Percentiles rank a stretch among this genome's conserved stretches.
phyloP scores from a whole-genome alignment of 2,113 vertebrate species.

The Rousettus leschenaultii region DNA sequence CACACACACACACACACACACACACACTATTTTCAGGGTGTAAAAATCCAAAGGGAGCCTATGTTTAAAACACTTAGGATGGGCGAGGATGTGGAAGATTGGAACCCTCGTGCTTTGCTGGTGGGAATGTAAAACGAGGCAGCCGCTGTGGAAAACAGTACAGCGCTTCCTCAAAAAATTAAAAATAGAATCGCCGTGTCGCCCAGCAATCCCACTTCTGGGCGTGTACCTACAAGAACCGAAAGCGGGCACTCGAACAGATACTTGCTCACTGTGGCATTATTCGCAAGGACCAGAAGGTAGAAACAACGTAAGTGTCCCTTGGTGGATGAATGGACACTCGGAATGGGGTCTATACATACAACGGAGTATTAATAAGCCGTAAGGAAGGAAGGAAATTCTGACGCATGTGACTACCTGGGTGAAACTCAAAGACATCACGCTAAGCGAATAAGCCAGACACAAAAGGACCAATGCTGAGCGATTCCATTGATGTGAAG shows the following conservation, averaged over 20 bases:
- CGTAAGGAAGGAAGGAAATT: no score
- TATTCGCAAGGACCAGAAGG: background rate
- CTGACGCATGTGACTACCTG: fast-evolving
- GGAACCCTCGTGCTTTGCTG: background rate
- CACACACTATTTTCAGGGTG: background rate
- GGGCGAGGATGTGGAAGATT: background rate
- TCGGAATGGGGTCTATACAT: fast-evolving
- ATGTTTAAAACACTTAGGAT: background rate
- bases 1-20: background rate
- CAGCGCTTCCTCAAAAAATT: background rate
- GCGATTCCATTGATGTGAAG: background rate
- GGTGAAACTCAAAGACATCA: background rate
- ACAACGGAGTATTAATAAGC: fast-evolving
- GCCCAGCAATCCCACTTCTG: background rate
- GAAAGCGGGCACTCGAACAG: background rate
- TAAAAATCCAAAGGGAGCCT: background rate
- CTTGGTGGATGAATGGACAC: fast-evolving
- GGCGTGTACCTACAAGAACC: background rate
- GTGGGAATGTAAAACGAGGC: background rate
- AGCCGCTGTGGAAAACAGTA: background rate
- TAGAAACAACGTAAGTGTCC: background rate
- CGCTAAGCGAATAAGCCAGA: background rate
- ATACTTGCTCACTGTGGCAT: fast-evolving
- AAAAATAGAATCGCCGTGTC: background rate
- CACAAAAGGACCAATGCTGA: background rate